Base-by-base conservation (phyloP, 1,140 invertebrate genomes). In the Ceratoteleas bidentatus region DNA sequence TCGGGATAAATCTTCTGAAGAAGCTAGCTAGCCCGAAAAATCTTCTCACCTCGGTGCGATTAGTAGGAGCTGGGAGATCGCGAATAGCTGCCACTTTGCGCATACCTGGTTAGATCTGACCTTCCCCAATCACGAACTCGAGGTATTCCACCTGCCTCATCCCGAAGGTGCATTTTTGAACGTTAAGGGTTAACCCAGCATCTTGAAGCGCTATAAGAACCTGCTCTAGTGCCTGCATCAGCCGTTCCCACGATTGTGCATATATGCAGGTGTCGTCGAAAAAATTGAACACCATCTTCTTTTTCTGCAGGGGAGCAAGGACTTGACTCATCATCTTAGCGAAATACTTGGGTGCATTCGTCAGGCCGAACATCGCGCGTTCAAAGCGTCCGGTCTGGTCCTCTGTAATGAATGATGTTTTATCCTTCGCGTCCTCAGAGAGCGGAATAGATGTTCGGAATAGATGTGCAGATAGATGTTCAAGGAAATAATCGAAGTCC, bases 21-120 rank as follows among this genome's bases (percentile, higher is more conserved):
- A 89, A 93, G 1, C 86, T 85, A 0, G 85, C 79, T 33, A 93
- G 75, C 1, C 92, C 92, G 0, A 93, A 43, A 74, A 93, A 93
- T 32, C 84, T 16, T 52, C 89, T 70, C 0, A 93, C 32, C 45
- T 92, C 43, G 88, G 87, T 5, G 84, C 61, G 68, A 73, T 88
- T 52, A 57, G 84, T 7, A 90, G 90, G n/a, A 15, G 54, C 0
- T 38, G 86, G 85, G 61, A 86, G 86, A 38, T 89, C 57, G n/a
- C 72, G 33, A 16, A 92, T 88, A 3, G 89, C 87, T 14, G 74
- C 34, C 16, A 91, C 84, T 81, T 91, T 91, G 15, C 81, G 66
- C 2, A 87, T 83, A 58, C 91, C 86, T 1, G 86, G 86, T 8
- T 52, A 14, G 1, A 92, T 74, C 11, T 85, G 88, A 1, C 84